Base-by-base conservation (phyloP, 1,140 invertebrate genomes). In the Drosophila athabasca region DNA sequence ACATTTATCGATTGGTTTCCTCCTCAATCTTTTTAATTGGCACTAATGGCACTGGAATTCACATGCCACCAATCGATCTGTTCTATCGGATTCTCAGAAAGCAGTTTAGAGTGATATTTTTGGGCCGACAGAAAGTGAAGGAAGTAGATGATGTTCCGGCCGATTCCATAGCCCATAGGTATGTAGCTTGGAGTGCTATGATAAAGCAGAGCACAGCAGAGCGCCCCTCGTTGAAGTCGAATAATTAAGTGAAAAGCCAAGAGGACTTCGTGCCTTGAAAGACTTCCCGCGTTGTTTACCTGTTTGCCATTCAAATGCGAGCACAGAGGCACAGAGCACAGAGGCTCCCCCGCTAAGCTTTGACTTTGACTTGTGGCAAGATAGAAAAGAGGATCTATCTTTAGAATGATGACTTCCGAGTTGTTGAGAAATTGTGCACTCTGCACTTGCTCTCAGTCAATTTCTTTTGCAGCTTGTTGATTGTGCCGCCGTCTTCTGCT, bases 181-280 rank as follows among this genome's bases (percentile, higher is more conserved):
- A 39, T 1, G 9, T n/a, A n/a, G n/a, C n/a, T 11, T 0, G 9
- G 13, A 11, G 35, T 13, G 3, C 35, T 39, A 4, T 3, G 13
- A 39, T 3, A 39, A 39, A 39, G 35, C 35, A 13, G 11, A 13
- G 35, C 11, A 11, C 17, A 19, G 17, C 17, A 19, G n/a, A n/a
- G n/a, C n/a, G n/a, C 1, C 17, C 17, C 46, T 39, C 7, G 13
- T 8, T 19, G 17, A 43, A 53, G 24, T 17, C 48, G 57, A 69
- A 69, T 69, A 69, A 69, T 69, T 58, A 69, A 68, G 45, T 68
- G 51, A 49, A 69, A 68, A 57, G 51, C 26, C 64, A 69, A 69
- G 43, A 69, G 26, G 45, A 19, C 22, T 3, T 43, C 3, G 39
- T n/a, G 19, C 7, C 3, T 11, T 41, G 51, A 46, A 24, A 19